Base-by-base conservation (phyloP, 2,888 invertebrate species). In the Dryobota labecula region DNA sequence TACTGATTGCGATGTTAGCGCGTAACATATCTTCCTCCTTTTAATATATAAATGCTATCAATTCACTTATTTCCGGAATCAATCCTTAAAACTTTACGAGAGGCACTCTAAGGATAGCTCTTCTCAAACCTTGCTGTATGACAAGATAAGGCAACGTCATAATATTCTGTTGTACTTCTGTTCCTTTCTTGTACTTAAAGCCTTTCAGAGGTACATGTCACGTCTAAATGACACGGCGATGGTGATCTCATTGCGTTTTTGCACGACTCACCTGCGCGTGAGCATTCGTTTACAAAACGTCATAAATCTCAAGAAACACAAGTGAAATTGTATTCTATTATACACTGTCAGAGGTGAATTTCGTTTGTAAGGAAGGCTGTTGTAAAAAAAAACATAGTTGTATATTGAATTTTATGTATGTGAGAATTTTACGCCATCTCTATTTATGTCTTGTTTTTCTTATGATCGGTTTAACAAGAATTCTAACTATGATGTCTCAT, bases 201-300 rank as follows among this genome's bases (percentile, higher is more conserved):
- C 69, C 73, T 71, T 70, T 73, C 61, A 73, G 80, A 78, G 70
- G 71, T 78, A 85, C 89, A 85, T 91, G 91, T 92, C 92, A 91
- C 92, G 92, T 91, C 87, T 87, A 88, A 92, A 91, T 90, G 93
- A 93, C 90, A 89, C 80, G 73, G 80, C 84, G 88, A 88, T 89
- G 93, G 90, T 94, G 94, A 94, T 94, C 93, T 94, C 94, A 94
- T 91, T 90, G 91, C 92, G 94, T 94, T 94, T 95, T 94, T 94
- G 94, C 94, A 94, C 94, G 94, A 94, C 84, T 90, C 89, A 87
- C 88, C 88, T 91, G 90, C 88, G 82, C 86, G 20, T 53, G 73
- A 57, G 76, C 36, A 66, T 62, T 69, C 41, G 78, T 60, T 73
- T 24, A 70, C 73, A 58, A 58, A 86, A 72, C 79, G 75, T 68